Evolutionary conservation across 2,797 vertebrate species (phyloP), one percentile per base, ranked within the genome.

Genomic region (Simalia tracyae): DNA sequence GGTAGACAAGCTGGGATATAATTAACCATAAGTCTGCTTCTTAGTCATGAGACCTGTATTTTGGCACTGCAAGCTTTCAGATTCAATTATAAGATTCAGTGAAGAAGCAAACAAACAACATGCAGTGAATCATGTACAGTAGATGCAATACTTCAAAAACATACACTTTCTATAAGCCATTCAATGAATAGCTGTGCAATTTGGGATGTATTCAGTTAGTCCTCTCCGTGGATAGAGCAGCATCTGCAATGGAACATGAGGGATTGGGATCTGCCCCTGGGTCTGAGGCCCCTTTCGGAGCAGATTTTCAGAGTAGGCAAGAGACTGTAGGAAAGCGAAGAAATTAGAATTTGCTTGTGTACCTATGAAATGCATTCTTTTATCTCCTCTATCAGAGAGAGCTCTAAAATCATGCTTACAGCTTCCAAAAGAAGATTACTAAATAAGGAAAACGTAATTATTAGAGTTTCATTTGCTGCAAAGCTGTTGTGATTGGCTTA

Each of bases 401-500:
- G 63, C 6, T 91, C 54, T 85, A 81, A 93, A 92, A 64, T 0
- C 0, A 72, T 42, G 91, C 54, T 66, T 91, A 87, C 46, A 92
- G 12, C 86, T 95, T 95, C 64, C 91, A 64, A 94, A 84, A 68
- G 86, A 90, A 93, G 92, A 93, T 0, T 36, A 93, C 90, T 17
- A 94, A 86, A 94, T 76, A 2, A 17, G 93, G 95, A 42, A 46
- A 42, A 42, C 2, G 3, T 42, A 91, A 85, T 61, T 17, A 9
- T 31, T 26, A 85, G 94, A 57, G 11, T 50, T 90, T 50, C 7
- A 86, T 93, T 93, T 64, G 87, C 76, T 92, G 46, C 17, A 94
- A 91, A 66, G n/a, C 87, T 90, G 60, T 88, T 94, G n/a, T 84
- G 89, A 88, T 93, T 91, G 94, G 85, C 88, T 96, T 96, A 94